These are phyloP conservation scores for Graptemys geographica DNA, from an alignment of 2,797 vertebrate genomes.

Conservation along the genomic window DNA sequence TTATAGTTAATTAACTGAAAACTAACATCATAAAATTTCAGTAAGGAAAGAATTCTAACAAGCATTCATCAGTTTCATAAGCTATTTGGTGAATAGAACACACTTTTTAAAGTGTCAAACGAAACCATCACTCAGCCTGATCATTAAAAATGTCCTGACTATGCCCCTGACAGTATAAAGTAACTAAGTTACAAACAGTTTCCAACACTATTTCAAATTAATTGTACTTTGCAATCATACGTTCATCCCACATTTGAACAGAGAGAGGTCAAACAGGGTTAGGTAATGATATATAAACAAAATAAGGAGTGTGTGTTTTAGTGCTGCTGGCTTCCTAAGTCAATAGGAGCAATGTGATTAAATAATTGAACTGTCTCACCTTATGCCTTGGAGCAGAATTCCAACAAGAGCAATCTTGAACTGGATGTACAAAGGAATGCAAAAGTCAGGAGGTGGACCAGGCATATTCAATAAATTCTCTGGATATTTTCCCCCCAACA, in stretches of 20 bases:
- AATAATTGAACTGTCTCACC: slow-evolving; percentile 26
- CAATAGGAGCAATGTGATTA: slow-evolving; percentile 20
- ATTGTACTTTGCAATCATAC: not conserved
- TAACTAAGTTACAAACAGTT: not conserved
- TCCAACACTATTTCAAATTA: slow-evolving; percentile 3
- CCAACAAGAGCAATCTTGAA: slow-evolving; percentile 27
- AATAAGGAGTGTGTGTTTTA: not conserved
- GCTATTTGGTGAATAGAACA: not conserved
- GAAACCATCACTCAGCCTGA: not conserved
- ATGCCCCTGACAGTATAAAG: not conserved
- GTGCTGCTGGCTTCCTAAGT: not conserved
- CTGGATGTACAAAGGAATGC: slow-evolving; percentile 9
- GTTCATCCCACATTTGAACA: slow-evolving; percentile 12
- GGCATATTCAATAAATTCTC: not conserved
- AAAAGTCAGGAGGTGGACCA: not conserved
- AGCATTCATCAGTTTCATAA: not conserved
- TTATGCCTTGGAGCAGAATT: not conserved
- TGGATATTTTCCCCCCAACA: not conserved
- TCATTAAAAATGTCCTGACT: not conserved
- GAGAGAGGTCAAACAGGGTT: not conserved
- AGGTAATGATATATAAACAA: slow-evolving; percentile 7
- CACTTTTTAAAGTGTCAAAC: not conserved
- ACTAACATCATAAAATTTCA: not conserved
- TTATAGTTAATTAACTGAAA: not conserved
- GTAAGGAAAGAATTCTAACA: not conserved